These are phyloP conservation scores for Sporophila hypoxantha DNA, from an alignment of 2,113 vertebrate species.

Conservation along the genomic window DNA sequence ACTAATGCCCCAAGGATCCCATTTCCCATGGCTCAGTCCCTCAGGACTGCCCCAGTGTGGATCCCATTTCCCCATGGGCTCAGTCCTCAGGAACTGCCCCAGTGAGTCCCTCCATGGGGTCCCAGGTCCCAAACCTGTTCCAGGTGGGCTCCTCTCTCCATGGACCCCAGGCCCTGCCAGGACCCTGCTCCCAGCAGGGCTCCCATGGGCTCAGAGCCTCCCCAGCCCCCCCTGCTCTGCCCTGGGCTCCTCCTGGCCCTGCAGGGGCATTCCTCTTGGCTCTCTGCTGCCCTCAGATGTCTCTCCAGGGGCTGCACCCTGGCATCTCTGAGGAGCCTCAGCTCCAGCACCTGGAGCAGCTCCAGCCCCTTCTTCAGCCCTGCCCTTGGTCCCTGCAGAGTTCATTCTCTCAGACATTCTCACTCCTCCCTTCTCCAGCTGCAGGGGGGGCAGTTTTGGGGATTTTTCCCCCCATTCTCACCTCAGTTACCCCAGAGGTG, in stretches of 20 bases:
- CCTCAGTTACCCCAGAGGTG: neutral
- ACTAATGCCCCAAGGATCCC: neutral
- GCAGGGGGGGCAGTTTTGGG: neutral
- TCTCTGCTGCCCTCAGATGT: neutral
- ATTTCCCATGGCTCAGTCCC: neutral
- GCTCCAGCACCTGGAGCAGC: neutral
- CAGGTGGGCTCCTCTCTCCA: neutral
- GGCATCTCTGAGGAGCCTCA: neutral
- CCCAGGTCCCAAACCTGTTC: neutral
- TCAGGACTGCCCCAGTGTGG: neutral
- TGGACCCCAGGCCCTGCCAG: neutral
- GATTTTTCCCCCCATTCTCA: fast-evolving
- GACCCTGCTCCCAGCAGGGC: neutral
- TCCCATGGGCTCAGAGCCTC: neutral
- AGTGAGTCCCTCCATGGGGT: neutral
- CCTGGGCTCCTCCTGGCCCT: neutral
- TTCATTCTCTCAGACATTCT: neutral
- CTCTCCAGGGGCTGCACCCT: neutral
- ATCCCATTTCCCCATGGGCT: neutral
- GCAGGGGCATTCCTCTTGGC: neutral
- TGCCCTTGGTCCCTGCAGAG: neutral
- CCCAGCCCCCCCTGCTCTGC: neutral
- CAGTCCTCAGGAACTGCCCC: neutral
- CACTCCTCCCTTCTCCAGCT: neutral
- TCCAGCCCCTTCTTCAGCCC: neutral